Evolutionary conservation across 2,113 vertebrate species (phyloP).

Genomic region (Cheilinus undulatus): DNA sequence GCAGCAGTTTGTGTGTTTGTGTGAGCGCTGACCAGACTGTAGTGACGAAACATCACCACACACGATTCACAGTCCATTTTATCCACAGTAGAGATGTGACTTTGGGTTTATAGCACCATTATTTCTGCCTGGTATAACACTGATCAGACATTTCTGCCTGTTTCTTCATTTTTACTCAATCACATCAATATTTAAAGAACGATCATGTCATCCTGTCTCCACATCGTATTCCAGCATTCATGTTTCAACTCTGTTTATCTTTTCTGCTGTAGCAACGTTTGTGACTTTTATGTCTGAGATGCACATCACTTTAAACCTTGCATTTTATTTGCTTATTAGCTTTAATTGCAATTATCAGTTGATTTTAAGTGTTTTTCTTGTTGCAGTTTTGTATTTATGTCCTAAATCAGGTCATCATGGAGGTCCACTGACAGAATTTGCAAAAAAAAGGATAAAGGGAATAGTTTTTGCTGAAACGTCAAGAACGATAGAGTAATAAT

Average conservation of each 20-base stretch:
- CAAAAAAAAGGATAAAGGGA: no score
- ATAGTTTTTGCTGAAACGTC: no score
- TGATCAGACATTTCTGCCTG: neutral
- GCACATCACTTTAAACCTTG: neutral
- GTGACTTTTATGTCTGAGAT: neutral
- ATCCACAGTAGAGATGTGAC: neutral
- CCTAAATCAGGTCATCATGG: neutral
- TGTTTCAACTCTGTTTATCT: neutral
- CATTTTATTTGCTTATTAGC: neutral
- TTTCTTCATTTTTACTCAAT: neutral
- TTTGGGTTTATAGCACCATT: neutral
- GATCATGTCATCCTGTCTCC: neutral
- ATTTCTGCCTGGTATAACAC: neutral
- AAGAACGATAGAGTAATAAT: no score
- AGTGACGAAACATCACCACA: neutral
- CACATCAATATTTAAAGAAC: neutral
- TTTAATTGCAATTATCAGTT: neutral
- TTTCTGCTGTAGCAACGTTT: neutral
- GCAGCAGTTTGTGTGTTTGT: constrained; percentile 16
- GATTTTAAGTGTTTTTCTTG: neutral
- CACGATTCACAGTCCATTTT: neutral
- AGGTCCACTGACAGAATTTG: neutral
- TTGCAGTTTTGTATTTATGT: neutral
- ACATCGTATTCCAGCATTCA: neutral
- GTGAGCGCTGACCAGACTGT: neutral